These are phyloP conservation scores for Hypanus sabinus DNA, from an alignment of 2,113 vertebrate genomes.

Conservation along the genomic window DNA sequence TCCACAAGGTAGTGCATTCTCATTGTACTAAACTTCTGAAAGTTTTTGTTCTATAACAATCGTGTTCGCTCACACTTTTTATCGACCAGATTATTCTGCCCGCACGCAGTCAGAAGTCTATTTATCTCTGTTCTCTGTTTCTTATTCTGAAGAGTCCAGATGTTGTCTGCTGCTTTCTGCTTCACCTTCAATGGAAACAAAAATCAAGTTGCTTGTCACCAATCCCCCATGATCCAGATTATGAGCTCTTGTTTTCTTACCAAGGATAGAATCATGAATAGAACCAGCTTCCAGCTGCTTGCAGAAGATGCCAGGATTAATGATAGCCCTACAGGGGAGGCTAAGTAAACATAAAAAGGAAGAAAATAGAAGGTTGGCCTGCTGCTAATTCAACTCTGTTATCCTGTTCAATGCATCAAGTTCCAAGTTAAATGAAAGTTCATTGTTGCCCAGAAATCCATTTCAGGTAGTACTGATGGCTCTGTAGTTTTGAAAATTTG, in stretches of 20 bases:
- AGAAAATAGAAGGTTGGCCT: no score
- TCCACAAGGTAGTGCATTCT: not conserved
- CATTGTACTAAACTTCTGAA: not conserved
- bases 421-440: no score
- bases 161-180: not conserved
- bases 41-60: not conserved
- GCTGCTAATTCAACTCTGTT: no score
- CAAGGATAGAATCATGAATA: not conserved
- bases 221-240: not conserved
- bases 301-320: not conserved
- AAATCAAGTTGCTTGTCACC: not conserved
- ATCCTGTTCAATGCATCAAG: no score
- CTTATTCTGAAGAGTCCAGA: not conserved
- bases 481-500: no score
- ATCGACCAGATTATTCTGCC: not conserved
- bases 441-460: no score
- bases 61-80: not conserved
- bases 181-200: not conserved
- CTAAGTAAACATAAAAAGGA: no score
- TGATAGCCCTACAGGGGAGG: not conserved
- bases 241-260: not conserved
- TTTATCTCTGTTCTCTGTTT: not conserved
- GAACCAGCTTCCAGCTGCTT: not conserved
- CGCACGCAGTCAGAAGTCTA: not conserved
- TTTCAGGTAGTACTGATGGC: no score